Evolutionary conservation across 2,797 vertebrate species (phyloP), one percentile per base, ranked within the genome.

Genomic region (Notamacropus eugenii): DNA sequence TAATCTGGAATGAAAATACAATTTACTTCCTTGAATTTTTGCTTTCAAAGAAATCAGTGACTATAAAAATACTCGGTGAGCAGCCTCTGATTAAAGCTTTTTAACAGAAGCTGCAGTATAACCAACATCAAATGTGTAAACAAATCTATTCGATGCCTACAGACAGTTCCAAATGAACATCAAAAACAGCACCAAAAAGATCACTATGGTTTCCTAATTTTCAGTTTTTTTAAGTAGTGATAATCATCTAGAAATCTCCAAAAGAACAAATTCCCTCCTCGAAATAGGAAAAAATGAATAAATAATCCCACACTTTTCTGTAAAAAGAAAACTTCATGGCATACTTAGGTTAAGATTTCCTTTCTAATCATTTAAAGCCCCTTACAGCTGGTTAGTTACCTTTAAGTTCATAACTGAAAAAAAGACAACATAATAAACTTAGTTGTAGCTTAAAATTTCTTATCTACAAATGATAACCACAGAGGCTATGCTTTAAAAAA

Each of bases 1-100:
- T 98, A 52, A 99, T 99, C 99, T 99, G 97, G 27, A 98, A 98
- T 95, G 82, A 96, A 46, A 22, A 94, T 31, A 94, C 31, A 95
- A 97, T 57, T 58, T n/a, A 52, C n/a, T 91, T 93, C 82, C 92
- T 58, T 92, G 0, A 19, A 10, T 50, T 22, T 14, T 59, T 62
- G 0, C 1, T 59, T 31, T 58, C 55, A 92, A 55, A 55, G 95
- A 96, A 91, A 52, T 74, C 9, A 82, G 6, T 67, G 56, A 27
- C 67, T 96, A 54, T 94, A 87, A 96, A 87, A 87, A 19, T 57
- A 27, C 50, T 9, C 52, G 8, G 82, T 82, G 19, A 93, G 56
- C 55, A 16, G 5, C 34, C 93, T 93, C 29, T 46, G 59, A 40
- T 74, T 1, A 74, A 82, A 67, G 31, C 40, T 22, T n/a, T 74